Base-by-base conservation (phyloP, 2,888 invertebrate genomes). In the Micoletzkya japonica region DNA sequence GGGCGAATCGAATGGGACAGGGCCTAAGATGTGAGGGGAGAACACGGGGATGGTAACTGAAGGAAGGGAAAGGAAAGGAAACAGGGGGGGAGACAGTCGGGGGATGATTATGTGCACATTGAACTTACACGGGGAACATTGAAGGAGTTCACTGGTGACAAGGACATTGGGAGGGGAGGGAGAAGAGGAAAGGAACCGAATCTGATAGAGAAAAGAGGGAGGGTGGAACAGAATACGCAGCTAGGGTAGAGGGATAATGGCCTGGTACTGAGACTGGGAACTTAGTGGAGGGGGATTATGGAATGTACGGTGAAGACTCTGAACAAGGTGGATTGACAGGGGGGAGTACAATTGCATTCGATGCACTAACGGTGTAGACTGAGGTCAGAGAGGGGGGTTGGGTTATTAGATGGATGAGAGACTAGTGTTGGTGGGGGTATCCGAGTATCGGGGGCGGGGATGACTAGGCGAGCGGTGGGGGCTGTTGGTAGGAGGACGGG, bases 31-130 rank as follows among this genome's bases (percentile, higher is more conserved):
- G 39, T 4, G 58, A 32, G 4, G 58, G 58, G 36, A 4, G 59
- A 59, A 59, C 59, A 59, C 59, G 37, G 59, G 59, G 59, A 28
- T 39, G 14, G 59, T 59, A n/a, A n/a, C n/a, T n/a, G n/a, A n/a
- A n/a, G n/a, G n/a, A n/a, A n/a, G n/a, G n/a, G n/a, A n/a, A n/a
- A n/a, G 39, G 59, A 24, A 37, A 54, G 26, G 54, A 54, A 10
- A 54, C 28, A 20, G 39, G 24, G 54, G 3, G 54, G 30, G 20
- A 10, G 20, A 39, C 39, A 39, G 17, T 10, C 7, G 7, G 24
- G 24, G n/a, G 4, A 17, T 26, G 54, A 54, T 30, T 0, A 37
- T 17, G 26, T 17, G 26, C 28, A 20, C 20, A 4, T 26, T 24
- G 59, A 39, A 24, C 59, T 58, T 37, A 39, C 37, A n/a, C n/a